A percentile compares a stretch with the other conserved stretches of the same genome.
Evolutionary conservation across 1,140 invertebrate species (phyloP).

Genomic region (Metaphire vulgaris): DNA sequence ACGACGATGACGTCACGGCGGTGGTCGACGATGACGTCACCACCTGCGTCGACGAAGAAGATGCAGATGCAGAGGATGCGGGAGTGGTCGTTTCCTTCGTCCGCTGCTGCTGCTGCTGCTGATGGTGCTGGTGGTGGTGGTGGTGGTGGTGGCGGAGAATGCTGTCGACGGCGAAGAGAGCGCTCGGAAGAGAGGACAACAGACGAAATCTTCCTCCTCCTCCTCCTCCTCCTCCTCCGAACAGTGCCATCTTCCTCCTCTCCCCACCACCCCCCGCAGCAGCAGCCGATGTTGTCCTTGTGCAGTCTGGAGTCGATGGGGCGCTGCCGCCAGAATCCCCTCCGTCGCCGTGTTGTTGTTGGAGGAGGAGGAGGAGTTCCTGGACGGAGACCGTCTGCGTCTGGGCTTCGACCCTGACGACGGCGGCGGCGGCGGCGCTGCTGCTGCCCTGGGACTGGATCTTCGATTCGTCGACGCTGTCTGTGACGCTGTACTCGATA

Average conservation of each 20-base stretch:
- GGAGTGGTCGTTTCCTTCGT: not conserved
- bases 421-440: not conserved
- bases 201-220: not conserved
- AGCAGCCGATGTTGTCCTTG: not conserved
- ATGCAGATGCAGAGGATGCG: not conserved
- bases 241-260: not conserved
- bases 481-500: conserved; percentile 26
- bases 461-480: conserved; percentile 25
- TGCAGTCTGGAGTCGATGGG: not conserved
- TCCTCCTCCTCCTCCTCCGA: not conserved
- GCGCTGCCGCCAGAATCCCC: not conserved
- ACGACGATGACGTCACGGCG: not conserved
- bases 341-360: not conserved
- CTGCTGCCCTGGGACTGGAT: not conserved
- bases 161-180: not conserved
- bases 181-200: not conserved
- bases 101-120: too few relatives aligned
- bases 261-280: not conserved
- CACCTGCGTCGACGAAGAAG: not conserved
- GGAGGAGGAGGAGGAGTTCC: conserved; percentile 58
- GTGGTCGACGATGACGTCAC: not conserved
- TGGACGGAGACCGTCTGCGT: conserved; percentile 18
- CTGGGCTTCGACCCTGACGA: conserved; percentile 9
- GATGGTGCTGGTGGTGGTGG: not conserved
- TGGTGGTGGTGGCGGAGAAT: too few relatives aligned